Evolutionary conservation across 1,140 invertebrate genomes (phyloP), one percentile per base, ranked within the genome.

Genomic region (Zaprionus vittiger): DNA sequence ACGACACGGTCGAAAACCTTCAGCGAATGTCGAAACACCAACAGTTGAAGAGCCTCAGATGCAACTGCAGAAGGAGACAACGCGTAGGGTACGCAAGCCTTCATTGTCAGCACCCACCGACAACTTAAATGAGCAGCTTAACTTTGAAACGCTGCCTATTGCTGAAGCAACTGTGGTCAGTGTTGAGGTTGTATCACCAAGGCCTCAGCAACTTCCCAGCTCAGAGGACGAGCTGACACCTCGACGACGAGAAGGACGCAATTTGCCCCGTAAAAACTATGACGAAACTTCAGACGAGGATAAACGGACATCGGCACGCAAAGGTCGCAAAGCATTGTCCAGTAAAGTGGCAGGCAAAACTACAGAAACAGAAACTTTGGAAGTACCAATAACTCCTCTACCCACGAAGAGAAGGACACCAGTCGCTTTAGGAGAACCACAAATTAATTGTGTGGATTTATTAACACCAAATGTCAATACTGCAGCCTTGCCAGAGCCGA

Each of bases 231-330:
- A 89, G 1, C 7, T 76, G 12, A 84, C 84, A 2, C 84, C 84
- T 9, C 71, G 85, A 1, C 81, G 84, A 0, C 85, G 85, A 4
- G 85, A 87, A 44, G 81, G 83, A 4, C 81, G 83, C 0, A 87
- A 89, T 59, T 17, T 91, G 28, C 85, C 90, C 17, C 80, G 79
- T 9, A 90, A 90, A 6, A 91, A 91, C 49, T 91, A 91, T 47
- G 81, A 84, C 26, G 90, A 91, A 68, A 86, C 82, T 12, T 73
- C 83, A 1, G 90, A 91, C 41, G 83, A 85, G 11, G 90, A 91
- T 4, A 84, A 84, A 24, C 47, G 24, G 1, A 41, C 66, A 12
- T 67, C 70, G 31, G 24, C 57, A 22, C 84, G 84, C 1, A 57
- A 74, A n/a, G 31, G 34, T 12, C 77, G 84, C 15, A 86, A 86